These are phyloP conservation scores for Xestia xanthographa DNA, from an alignment of 2,888 invertebrate genomes.

Conservation along the genomic window DNA sequence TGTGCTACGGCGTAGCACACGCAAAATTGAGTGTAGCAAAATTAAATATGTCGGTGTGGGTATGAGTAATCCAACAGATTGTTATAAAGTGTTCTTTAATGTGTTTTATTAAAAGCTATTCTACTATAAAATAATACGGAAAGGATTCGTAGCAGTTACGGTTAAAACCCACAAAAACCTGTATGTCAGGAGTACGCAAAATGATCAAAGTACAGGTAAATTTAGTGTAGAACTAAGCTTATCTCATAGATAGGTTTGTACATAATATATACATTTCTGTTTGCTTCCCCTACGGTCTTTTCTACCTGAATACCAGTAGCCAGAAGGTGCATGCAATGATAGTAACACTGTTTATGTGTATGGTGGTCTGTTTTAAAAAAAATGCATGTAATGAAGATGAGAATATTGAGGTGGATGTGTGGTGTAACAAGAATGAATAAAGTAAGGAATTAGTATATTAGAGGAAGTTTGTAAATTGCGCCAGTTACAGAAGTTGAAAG, in stretches of 20 bases:
- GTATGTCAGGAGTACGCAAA: background rate
- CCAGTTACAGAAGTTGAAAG: no score
- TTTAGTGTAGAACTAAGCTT: background rate
- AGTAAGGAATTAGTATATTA: no score
- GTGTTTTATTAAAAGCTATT: background rate
- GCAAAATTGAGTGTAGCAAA: slow-evolving; percentile 38
- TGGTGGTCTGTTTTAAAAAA: background rate
- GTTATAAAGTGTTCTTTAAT: slow-evolving; percentile 11
- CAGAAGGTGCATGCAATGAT: background rate
- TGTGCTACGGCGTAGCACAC: slow-evolving; percentile 60
- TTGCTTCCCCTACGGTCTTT: background rate
- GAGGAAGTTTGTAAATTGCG: no score
- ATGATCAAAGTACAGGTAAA: background rate
- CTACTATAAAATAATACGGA: background rate
- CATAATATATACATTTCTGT: background rate
- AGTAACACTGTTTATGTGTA: background rate
- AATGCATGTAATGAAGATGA: no score
- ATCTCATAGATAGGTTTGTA: background rate
- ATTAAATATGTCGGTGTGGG: slow-evolving; percentile 31
- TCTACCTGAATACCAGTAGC: background rate
- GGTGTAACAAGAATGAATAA: no score
- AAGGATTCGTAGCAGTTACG: background rate
- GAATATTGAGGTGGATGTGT: no score
- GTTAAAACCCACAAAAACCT: background rate
- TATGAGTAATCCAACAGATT: slow-evolving; percentile 25